Evolutionary conservation across 2,888 invertebrate species (phyloP).

Genomic region (Anodontia alba): DNA sequence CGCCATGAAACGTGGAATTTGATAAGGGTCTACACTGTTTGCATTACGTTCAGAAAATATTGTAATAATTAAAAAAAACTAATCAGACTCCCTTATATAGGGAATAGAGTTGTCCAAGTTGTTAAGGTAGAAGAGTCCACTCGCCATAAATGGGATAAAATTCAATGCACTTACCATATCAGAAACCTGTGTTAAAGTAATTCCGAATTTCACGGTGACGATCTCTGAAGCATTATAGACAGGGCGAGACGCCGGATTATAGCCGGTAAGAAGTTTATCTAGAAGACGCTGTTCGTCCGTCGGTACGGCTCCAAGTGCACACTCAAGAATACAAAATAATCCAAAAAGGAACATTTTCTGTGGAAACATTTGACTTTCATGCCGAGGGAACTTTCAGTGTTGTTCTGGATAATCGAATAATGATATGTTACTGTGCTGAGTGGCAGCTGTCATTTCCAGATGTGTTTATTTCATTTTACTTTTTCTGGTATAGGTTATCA

Average conservation of each 20-base stretch:
- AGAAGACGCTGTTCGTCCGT: conserved; percentile 84
- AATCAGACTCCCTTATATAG: no score
- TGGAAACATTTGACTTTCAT: background rate
- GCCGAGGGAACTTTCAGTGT: background rate
- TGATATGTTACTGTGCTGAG: background rate
- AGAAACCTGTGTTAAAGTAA: conserved; percentile 83
- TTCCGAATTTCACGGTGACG: conserved; percentile 83
- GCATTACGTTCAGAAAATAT: no score
- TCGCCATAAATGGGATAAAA: no score
- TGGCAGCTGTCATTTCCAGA: no score
- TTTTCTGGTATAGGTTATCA: no score
- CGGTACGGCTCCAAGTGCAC: conserved; percentile 48
- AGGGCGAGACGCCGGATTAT: conserved; percentile 83
- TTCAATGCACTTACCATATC: conserved; percentile 82
- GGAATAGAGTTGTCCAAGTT: no score
- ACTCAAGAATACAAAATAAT: conserved; percentile 33
- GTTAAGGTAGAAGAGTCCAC: no score
- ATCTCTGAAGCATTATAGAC: conserved; percentile 83
- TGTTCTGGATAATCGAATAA: background rate
- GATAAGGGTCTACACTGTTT: no score
- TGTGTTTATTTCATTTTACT: no score
- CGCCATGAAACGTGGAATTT: no score
- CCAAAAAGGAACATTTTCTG: conserved; percentile 11
- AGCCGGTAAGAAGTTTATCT: conserved; percentile 76
- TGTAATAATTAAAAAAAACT: no score